Evolutionary conservation across 2,888 invertebrate species (phyloP).

Genomic region (Amphimallon solstitiale): DNA sequence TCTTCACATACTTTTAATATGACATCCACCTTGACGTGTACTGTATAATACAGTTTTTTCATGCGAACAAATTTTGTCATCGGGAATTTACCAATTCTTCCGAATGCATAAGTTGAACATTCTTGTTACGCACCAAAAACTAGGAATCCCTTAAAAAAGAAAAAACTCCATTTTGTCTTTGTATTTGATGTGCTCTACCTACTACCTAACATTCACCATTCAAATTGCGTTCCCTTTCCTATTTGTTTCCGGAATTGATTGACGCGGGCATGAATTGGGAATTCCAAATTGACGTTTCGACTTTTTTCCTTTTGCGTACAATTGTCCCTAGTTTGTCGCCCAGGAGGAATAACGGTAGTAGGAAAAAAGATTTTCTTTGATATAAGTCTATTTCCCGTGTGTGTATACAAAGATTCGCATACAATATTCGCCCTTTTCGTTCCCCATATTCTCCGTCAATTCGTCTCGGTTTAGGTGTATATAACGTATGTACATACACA

Average conservation of each 20-base stretch:
- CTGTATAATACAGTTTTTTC: too few relatives aligned
- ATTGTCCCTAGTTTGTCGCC: background rate
- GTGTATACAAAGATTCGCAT: too few relatives aligned
- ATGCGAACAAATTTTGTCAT: too few relatives aligned
- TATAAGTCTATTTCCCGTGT: background rate
- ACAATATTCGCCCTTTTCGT: too few relatives aligned
- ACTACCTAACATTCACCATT: background rate
- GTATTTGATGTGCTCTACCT: background rate
- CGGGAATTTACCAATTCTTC: slow-evolving; percentile 9
- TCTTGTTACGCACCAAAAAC: background rate
- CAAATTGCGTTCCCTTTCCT: slow-evolving; percentile 9
- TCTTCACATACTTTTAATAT: too few relatives aligned
- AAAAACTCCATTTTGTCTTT: slow-evolving; percentile 12
- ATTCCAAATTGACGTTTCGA: slow-evolving; percentile 18
- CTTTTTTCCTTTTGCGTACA: background rate
- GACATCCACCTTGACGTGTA: too few relatives aligned
- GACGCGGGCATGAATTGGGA: slow-evolving; percentile 16
- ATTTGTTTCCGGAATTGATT: slow-evolving; percentile 20
- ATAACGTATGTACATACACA: too few relatives aligned
- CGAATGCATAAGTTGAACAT: background rate
- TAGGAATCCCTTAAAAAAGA: background rate
- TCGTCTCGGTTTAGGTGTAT: too few relatives aligned
- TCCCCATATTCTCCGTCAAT: too few relatives aligned
- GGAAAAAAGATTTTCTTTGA: slow-evolving; percentile 10
- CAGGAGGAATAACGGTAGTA: background rate